Conservation (phyloP, 92 coral and sea anemone species). For the Muricea muricata region DNA sequence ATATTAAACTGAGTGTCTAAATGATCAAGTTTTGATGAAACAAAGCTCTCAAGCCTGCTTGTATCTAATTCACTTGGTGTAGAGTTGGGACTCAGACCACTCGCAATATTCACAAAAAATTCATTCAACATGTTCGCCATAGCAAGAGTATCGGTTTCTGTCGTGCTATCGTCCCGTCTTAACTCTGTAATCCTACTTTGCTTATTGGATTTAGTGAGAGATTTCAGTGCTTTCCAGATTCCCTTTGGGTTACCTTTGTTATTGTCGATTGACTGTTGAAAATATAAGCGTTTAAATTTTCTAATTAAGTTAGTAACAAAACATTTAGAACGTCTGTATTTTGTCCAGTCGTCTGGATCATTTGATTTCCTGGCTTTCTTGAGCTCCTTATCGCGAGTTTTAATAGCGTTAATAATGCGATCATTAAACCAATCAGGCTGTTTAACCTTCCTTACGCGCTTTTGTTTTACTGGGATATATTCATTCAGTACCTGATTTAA, state of each 20-base stretch:
- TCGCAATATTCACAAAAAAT: constrained; percentile 45
- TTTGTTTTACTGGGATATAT: constrained; percentile 40
- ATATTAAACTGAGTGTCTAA: constrained; percentile 54
- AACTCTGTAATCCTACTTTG: constrained; percentile 35
- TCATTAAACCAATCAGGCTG: constrained; percentile 50
- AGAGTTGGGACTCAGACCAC: constrained; percentile 6
- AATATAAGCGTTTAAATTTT: constrained; percentile 43
- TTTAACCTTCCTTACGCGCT: constrained; percentile 32
- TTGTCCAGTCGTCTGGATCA: constrained; percentile 34
- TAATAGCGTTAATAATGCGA: constrained; percentile 13
- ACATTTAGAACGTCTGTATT: constrained; percentile 53
- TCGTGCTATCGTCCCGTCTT: constrained; percentile 40
- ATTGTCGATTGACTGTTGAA: constrained; percentile 51
- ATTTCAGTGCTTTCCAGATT: constrained; percentile 49
- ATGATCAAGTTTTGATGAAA: constrained; percentile 33
- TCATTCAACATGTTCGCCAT: constrained; percentile 64
- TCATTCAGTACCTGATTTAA: constrained; percentile 36
- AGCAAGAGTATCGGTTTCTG: constrained; percentile 41
- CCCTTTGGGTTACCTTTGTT: constrained; percentile 28
- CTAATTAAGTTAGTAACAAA: constrained; percentile 45
- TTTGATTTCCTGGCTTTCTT: constrained; percentile 44
- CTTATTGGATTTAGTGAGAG: constrained; percentile 49
- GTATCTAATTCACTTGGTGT: constrained; percentile 33
- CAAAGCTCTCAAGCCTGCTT: constrained; percentile 41
- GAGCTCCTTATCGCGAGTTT: constrained; percentile 28